phyloP scores from a whole-genome alignment of 2,797 vertebrate species.

The Hoplostethus atlanticus region DNA sequence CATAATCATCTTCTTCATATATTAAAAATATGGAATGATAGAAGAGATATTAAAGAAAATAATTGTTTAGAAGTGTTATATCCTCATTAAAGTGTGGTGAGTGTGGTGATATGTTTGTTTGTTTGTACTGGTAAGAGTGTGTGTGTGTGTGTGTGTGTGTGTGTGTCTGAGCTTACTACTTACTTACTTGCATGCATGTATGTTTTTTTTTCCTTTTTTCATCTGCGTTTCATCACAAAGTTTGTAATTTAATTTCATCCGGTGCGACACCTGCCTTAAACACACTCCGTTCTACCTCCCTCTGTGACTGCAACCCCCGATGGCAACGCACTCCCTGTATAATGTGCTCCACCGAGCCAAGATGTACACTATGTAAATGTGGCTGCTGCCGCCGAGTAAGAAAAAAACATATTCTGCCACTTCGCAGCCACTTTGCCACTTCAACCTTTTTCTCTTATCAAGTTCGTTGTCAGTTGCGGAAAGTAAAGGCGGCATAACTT shows the following conservation, averaged over 20 bases:
- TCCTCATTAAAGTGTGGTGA: conserved; percentile 10
- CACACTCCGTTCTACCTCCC: conserved; percentile 53
- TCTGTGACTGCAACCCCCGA: conserved; percentile 41
- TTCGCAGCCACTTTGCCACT: too few species aligned
- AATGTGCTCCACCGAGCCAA: conserved; percentile 32
- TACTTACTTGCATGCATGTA: conserved; percentile 38
- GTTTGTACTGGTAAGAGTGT: conserved; percentile 11
- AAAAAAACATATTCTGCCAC: neutral
- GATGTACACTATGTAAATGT: conserved; percentile 33
- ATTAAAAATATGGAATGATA: conserved; percentile 1
- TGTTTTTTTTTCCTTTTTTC: conserved; percentile 3
- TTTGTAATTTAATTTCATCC: conserved; percentile 5
- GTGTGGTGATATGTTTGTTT: conserved; percentile 14
- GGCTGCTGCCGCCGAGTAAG: neutral
- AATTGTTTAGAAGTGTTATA: conserved; percentile 1
- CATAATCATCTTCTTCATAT: too few species aligned
- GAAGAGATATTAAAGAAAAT: neutral
- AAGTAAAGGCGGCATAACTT: too few species aligned
- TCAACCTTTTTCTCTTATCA: too few species aligned
- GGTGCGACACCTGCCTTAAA: conserved; percentile 34
- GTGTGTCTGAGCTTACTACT: conserved; percentile 20
- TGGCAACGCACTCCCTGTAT: conserved; percentile 27
- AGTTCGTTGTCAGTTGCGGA: neutral
- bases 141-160: conserved; percentile 9
- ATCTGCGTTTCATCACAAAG: neutral